These are phyloP conservation scores for Deroptyus accipitrinus DNA, from an alignment of 2,113 vertebrate species.

Conservation along the genomic window DNA sequence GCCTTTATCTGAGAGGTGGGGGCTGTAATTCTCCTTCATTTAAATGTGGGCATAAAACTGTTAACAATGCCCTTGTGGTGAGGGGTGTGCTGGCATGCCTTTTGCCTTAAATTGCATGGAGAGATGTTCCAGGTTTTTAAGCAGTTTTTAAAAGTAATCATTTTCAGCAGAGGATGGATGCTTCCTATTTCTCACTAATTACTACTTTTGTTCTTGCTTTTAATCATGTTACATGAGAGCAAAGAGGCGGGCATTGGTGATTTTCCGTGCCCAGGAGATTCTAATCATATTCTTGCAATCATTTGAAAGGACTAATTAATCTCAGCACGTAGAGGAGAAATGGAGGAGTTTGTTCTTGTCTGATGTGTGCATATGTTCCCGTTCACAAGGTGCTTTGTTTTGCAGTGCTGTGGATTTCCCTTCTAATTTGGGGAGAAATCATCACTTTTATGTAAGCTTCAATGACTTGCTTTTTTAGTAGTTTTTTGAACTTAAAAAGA, in stretches of 20 bases:
- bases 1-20: not conserved
- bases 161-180: not conserved
- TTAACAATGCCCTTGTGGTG: not conserved
- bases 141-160: not conserved
- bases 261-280: not conserved
- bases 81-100: not conserved
- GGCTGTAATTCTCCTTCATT: not conserved
- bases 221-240: not conserved
- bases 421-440: not conserved
- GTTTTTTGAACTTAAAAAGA: not conserved
- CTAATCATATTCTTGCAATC: not conserved
- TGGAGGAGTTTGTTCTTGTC: not conserved
- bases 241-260: not conserved
- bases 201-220: not conserved
- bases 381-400: not conserved
- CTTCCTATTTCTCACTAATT: constrained; percentile 11
- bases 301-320: constrained; percentile 1
- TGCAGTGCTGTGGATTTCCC: not conserved
- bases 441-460: not conserved
- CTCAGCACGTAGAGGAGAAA: not conserved
- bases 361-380: not conserved
- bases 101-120: not conserved
- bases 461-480: not conserved
- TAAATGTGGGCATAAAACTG: not conserved
- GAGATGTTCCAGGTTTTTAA: not conserved